Evolutionary conservation across 2,888 invertebrate genomes (phyloP).

Genomic region (Myathropa florea): DNA sequence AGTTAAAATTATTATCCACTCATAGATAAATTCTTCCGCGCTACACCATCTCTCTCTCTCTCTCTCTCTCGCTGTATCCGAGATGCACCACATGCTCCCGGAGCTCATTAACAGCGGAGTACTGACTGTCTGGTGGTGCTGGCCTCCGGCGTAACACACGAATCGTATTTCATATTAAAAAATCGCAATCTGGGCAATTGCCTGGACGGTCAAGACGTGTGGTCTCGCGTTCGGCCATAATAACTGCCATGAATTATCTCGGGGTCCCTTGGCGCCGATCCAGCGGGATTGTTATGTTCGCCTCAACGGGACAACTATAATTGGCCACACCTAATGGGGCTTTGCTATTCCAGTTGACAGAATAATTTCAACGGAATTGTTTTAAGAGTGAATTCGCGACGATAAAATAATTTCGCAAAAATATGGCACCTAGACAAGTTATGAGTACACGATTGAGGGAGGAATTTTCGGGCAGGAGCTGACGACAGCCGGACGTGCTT

Average conservation of each 20-base stretch:
- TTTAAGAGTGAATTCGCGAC: conserved; percentile 48
- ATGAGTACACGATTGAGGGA: conserved; percentile 23
- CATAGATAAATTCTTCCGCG: conserved; percentile 45
- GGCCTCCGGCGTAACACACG: conserved; percentile 26
- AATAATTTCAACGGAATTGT: conserved; percentile 57
- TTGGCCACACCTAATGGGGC: conserved; percentile 60
- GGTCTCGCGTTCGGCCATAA: conserved; percentile 13
- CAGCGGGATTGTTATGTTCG: conserved; percentile 49
- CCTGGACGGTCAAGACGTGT: background rate
- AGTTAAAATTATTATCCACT: conserved; percentile 63
- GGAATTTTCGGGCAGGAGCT: conserved; percentile 1
- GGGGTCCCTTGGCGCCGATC: conserved; percentile 62
- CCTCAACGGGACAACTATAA: conserved; percentile 50
- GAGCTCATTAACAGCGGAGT: conserved; percentile 41
- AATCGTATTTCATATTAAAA: conserved; percentile 47
- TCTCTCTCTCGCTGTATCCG: background rate
- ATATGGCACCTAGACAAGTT: conserved; percentile 31
- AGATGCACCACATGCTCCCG: background rate
- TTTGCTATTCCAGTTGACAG: conserved; percentile 58
- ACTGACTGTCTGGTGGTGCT: conserved; percentile 26
- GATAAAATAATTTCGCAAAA: conserved; percentile 36
- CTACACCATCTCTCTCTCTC: background rate
- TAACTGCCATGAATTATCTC: conserved; percentile 47
- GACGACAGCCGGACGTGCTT: conserved; percentile 29
- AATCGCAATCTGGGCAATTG: background rate